Percentiles rank a stretch among this genome's conserved stretches.
phyloP scores from a whole-genome alignment of 2,113 vertebrate genomes.

The Hypocryptadius cinnamomeus region DNA sequence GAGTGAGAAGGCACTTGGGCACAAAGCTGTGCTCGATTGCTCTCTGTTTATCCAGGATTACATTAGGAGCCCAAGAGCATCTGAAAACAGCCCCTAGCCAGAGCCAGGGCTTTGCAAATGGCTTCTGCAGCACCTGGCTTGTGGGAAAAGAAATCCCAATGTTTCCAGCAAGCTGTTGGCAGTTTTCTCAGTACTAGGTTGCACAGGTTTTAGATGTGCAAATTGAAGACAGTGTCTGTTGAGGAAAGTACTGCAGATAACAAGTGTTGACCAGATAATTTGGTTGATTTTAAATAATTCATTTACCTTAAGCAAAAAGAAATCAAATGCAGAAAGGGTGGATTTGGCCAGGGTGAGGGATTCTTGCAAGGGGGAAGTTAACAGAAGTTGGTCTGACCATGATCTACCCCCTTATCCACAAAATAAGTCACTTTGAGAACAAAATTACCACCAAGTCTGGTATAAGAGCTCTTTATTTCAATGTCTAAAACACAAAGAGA shows the following conservation, averaged over 20 bases:
- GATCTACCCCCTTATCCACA: background rate
- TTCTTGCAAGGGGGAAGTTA: background rate
- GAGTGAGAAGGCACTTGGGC: background rate
- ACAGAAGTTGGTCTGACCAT: background rate
- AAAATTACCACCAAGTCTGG: background rate
- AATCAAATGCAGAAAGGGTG: background rate
- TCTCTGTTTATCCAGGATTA: slow-evolving; percentile 3
- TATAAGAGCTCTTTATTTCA: slow-evolving; percentile 64
- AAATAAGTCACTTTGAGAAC: background rate
- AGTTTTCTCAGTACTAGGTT: background rate
- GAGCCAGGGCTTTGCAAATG: background rate
- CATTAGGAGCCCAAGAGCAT: background rate
- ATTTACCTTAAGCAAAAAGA: background rate
- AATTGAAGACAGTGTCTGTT: background rate
- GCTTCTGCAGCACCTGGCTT: background rate
- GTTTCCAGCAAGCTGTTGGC: background rate
- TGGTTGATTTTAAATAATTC: background rate
- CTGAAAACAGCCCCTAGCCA: background rate
- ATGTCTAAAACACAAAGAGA: slow-evolving; percentile 36
- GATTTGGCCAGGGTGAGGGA: background rate
- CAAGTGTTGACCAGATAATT: background rate
- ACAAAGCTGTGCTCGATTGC: slow-evolving; percentile 15
- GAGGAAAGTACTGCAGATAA: background rate
- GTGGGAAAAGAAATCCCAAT: background rate
- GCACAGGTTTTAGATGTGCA: background rate